phyloP scores from a whole-genome alignment of 2,888 invertebrate genomes.

The Homarus gammarus region DNA sequence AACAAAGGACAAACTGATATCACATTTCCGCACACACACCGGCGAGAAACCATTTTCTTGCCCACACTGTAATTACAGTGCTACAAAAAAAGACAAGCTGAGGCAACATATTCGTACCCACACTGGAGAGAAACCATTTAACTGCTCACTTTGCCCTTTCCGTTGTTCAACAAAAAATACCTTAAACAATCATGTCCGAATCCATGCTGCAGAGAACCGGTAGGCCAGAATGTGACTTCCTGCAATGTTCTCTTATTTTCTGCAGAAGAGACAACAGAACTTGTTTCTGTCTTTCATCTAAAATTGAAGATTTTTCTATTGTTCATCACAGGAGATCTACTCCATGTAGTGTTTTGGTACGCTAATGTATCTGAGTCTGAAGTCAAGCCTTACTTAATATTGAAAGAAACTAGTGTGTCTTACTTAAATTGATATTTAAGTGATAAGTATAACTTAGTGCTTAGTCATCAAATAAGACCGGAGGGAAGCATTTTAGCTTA shows the following conservation, averaged over 20 bases:
- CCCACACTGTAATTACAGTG: constrained; percentile 38
- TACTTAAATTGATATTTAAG: background rate
- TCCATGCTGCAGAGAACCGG: constrained; percentile 29
- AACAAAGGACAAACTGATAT: constrained; percentile 63
- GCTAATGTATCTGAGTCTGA: too few relatives aligned
- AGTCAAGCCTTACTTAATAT: background rate
- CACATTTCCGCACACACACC: constrained; percentile 50
- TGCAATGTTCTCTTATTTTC: too few relatives aligned
- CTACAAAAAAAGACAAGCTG: constrained; percentile 47
- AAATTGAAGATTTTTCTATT: background rate
- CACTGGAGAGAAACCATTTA: constrained; percentile 43
- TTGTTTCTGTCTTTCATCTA: too few relatives aligned
- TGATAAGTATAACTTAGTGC: background rate
- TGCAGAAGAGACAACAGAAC: background rate
- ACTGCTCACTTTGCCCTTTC: constrained; percentile 34
- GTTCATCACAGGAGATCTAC: background rate
- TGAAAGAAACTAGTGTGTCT: background rate
- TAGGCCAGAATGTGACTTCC: background rate
- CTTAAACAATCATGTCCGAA: constrained; percentile 36
- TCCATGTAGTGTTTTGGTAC: too few relatives aligned
- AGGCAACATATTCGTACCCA: constrained; percentile 46
- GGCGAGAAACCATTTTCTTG: constrained; percentile 46
- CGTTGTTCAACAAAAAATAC: constrained; percentile 42
- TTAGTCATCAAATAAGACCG: too few relatives aligned
- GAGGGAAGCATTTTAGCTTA: background rate